Percentiles rank a stretch among this genome's conserved stretches.
Conservation (phyloP, 2,113 vertebrate species). For the Aptenodytes forsteri region DNA sequence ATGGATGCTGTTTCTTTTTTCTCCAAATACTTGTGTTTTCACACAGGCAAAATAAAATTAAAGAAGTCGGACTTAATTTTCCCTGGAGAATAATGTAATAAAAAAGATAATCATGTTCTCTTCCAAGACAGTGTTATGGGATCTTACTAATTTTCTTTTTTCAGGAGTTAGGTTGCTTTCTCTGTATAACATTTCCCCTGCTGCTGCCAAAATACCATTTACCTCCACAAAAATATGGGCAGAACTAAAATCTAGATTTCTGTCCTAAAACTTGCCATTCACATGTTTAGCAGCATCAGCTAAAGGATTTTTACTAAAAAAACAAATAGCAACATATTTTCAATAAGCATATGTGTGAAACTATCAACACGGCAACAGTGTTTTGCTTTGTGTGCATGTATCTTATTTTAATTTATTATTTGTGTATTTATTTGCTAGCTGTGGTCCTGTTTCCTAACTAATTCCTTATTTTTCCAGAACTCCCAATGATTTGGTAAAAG, state of each 20-base stretch:
- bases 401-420: not conserved
- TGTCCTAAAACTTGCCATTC: not conserved
- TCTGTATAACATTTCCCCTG: not conserved
- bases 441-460: not conserved
- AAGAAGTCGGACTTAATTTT: not conserved
- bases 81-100: not conserved
- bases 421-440: not conserved
- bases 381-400: not conserved
- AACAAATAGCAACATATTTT: not conserved
- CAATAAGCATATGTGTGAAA: not conserved
- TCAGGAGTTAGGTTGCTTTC: not conserved
- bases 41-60: not conserved
- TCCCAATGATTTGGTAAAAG: not conserved
- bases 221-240: not conserved
- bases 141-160: not conserved
- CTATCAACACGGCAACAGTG: not conserved
- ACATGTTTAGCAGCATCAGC: not conserved
- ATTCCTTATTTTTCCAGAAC: not conserved
- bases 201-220: not conserved
- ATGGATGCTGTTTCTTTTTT: not conserved
- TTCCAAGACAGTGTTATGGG: not conserved
- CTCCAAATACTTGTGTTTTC: not conserved
- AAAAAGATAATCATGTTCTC: not conserved
- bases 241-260: not conserved
- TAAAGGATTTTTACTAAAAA: not conserved